These are phyloP conservation scores for Tichodroma muraria DNA, from an alignment of 2,113 vertebrate genomes.

Conservation along the genomic window DNA sequence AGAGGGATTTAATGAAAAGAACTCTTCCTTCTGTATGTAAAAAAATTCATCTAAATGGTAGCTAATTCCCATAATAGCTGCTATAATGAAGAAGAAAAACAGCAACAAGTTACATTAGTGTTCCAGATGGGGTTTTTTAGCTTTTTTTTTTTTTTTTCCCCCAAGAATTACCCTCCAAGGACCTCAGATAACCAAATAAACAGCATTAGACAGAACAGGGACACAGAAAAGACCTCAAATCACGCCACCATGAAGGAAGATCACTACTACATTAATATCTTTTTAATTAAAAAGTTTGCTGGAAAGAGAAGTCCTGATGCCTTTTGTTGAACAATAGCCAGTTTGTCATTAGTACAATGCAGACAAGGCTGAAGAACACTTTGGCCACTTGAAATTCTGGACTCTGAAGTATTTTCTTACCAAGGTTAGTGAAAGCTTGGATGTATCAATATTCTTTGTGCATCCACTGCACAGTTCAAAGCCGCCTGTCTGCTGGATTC, in stretches of 20 bases:
- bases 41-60: background rate
- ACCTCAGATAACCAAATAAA: background rate
- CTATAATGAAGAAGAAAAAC: background rate
- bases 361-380: background rate
- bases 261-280: background rate
- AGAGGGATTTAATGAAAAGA: background rate
- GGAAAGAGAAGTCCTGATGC: background rate
- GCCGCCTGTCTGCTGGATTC: background rate
- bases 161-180: background rate
- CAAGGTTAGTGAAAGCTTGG: background rate
- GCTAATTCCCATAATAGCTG: background rate
- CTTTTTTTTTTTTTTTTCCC: fast-evolving
- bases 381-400: background rate
- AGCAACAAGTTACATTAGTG: background rate
- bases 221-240: background rate
- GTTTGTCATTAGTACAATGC: background rate
- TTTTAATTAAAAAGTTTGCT: background rate
- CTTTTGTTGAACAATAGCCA: background rate
- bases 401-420: background rate
- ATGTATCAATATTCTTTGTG: slow-evolving; percentile 6
- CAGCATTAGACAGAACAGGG: background rate
- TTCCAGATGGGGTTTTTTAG: background rate
- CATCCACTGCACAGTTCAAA: background rate
- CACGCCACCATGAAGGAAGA: background rate
- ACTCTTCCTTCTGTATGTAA: background rate